These are phyloP conservation scores for Nebria salina DNA, from an alignment of 2,888 invertebrate species.

Conservation along the genomic window DNA sequence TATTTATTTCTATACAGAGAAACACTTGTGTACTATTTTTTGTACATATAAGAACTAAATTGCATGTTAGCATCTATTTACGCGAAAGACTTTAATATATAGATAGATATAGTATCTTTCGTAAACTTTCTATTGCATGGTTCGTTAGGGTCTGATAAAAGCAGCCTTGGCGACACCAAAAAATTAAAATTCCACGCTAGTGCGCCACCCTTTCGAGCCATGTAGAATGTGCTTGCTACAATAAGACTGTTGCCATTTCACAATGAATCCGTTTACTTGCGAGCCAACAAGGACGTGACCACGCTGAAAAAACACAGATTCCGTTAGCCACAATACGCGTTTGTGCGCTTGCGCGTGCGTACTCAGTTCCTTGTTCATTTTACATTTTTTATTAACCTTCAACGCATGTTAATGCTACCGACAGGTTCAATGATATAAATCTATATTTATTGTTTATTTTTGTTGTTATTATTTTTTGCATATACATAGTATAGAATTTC, in stretches of 20 bases:
- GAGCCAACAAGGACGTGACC: slow-evolving; percentile 4
- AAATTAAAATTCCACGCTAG: slow-evolving; percentile 9
- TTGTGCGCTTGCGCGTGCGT: not conserved
- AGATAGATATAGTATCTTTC: too few species aligned
- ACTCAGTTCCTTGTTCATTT: not conserved
- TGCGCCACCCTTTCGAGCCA: not conserved
- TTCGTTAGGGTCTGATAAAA: not conserved
- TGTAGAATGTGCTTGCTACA: too few species aligned
- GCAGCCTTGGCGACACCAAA: slow-evolving; percentile 7
- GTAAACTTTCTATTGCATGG: too few species aligned
- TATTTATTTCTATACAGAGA: too few species aligned
- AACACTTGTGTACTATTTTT: too few species aligned
- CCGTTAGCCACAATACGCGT: not conserved
- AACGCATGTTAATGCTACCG: not conserved
- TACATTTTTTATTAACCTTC: not conserved
- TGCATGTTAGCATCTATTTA: too few species aligned
- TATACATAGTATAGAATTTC: too few species aligned
- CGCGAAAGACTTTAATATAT: too few species aligned
- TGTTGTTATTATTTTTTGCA: too few species aligned
- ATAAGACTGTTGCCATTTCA: not conserved
- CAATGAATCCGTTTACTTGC: not conserved
- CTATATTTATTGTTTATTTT: too few species aligned
- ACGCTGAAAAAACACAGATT: not conserved
- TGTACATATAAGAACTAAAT: too few species aligned
- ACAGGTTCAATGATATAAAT: too few species aligned